Evolutionary conservation across 2,113 vertebrate species (phyloP).

Genomic region (Myrmophylax atrothorax): DNA sequence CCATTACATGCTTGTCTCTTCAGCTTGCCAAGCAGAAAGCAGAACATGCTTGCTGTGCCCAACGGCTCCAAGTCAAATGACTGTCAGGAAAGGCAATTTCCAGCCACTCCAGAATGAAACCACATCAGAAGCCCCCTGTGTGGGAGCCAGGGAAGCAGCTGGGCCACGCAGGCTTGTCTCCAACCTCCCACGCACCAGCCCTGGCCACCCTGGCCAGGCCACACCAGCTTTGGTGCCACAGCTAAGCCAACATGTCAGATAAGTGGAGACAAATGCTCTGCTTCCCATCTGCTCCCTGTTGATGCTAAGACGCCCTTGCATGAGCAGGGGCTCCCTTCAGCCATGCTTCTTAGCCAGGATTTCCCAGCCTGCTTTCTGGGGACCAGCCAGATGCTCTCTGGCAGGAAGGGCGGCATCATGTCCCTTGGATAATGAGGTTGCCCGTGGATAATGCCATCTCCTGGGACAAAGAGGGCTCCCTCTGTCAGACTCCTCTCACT

Average conservation of each 20-base stretch:
- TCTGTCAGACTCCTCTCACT: background rate
- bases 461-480: background rate
- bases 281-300: background rate
- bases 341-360: background rate
- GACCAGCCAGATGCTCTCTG: background rate
- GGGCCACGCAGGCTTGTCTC: background rate
- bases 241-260: background rate
- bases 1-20: background rate
- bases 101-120: background rate
- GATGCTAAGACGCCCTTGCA: background rate
- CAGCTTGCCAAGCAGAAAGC: background rate
- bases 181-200: background rate
- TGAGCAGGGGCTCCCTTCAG: background rate
- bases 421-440: background rate
- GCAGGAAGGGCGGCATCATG: rapidly evolving
- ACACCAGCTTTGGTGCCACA: background rate
- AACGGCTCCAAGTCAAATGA: background rate
- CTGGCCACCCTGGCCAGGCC: background rate
- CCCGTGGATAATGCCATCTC: background rate
- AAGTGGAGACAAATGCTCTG: background rate
- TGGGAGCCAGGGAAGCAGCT: background rate
- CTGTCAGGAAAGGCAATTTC: background rate
- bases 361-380: background rate
- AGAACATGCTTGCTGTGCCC: background rate
- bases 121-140: background rate